Conservation (phyloP, 2,888 invertebrate genomes). For the Anthrax anthrax region DNA sequence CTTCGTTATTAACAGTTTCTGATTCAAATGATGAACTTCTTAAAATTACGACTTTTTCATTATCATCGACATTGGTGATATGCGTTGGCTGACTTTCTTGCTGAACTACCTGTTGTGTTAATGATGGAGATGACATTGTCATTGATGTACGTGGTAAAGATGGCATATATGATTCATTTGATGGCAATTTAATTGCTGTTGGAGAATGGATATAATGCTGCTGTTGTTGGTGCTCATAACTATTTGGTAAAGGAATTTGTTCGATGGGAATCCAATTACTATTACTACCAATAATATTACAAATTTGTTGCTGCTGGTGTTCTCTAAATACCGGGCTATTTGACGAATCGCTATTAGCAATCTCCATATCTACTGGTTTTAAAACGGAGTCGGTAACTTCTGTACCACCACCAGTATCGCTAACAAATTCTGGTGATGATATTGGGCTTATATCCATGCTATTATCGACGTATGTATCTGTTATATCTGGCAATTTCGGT, state of each 20-base stretch:
- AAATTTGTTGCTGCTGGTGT: background rate
- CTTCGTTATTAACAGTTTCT: constrained; percentile 3
- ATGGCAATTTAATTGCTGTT: background rate
- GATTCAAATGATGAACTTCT: background rate
- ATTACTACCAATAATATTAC: background rate
- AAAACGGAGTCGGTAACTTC: background rate
- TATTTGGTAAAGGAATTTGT: constrained; percentile 13
- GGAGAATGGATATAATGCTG: constrained; percentile 11
- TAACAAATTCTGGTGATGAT: constrained; percentile 21
- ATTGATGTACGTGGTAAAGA: background rate
- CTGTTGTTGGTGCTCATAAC: constrained; percentile 2
- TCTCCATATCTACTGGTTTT: constrained; percentile 31
- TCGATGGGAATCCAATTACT: constrained; percentile 14
- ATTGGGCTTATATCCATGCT: constrained; percentile 30
- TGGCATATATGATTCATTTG: background rate
- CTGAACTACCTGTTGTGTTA: background rate
- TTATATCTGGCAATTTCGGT: background rate
- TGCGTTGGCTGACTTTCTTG: background rate
- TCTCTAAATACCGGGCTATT: constrained; percentile 12
- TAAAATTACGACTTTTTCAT: background rate
- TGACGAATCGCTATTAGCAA: constrained; percentile 30
- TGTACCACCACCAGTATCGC: background rate
- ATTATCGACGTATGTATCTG: background rate
- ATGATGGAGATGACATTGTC: background rate
- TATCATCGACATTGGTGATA: background rate